Percentiles rank a stretch among this genome's conserved stretches.
These are phyloP conservation scores for Meiosimyza decipiens DNA, from an alignment of 2,888 invertebrate genomes.

Conservation along the genomic window DNA sequence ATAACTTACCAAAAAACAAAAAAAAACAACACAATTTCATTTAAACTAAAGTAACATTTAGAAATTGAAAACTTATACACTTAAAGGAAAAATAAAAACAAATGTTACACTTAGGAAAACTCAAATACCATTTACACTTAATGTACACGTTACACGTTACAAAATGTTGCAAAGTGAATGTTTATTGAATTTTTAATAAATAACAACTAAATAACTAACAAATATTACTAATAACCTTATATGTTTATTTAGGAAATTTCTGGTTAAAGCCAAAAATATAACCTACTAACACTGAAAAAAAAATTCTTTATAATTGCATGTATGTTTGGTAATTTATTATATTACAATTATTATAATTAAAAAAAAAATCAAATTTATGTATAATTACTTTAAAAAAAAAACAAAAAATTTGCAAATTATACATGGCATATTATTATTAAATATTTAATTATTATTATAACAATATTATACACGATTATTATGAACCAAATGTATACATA, in stretches of 20 bases:
- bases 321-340: constrained; percentile 26
- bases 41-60: too few relatives aligned
- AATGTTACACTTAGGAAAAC: constrained; percentile 7
- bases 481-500: constrained; percentile 26
- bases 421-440: constrained; percentile 28
- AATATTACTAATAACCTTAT: background rate
- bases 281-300: constrained; percentile 15
- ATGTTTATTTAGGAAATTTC: constrained; percentile 1
- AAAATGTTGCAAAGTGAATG: constrained; percentile 6
- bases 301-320: constrained; percentile 33
- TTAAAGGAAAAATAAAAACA: background rate
- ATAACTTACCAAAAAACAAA: too few relatives aligned
- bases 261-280: constrained; percentile 13
- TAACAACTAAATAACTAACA: background rate
- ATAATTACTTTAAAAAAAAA: constrained; percentile 19
- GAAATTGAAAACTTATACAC: too few relatives aligned
- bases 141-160: background rate
- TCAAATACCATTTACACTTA: constrained; percentile 5
- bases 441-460: constrained; percentile 24
- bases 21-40: too few relatives aligned
- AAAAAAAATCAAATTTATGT: constrained; percentile 9
- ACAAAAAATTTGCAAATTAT: background rate
- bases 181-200: constrained; percentile 15
- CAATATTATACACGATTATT: constrained; percentile 30
- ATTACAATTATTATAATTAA: constrained; percentile 11